Evolutionary conservation across 2,888 invertebrate genomes (phyloP).

Genomic region (Oasisia sp.): DNA sequence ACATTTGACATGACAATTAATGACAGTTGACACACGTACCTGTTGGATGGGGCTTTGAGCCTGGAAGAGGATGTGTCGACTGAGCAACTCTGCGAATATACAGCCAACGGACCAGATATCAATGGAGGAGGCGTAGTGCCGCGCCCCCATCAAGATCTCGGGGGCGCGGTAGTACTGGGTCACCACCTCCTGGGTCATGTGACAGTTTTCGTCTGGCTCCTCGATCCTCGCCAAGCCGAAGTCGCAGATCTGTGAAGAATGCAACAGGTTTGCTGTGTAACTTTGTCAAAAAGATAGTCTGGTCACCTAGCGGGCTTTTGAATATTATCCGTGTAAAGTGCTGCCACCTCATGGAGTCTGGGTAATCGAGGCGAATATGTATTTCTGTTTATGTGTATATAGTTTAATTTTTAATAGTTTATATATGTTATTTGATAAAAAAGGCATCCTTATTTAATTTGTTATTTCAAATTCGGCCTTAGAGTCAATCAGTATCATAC

Average conservation of each 20-base stretch:
- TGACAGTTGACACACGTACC: conserved; percentile 67
- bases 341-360: too few species aligned
- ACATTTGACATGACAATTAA: background rate
- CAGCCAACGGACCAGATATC: conserved; percentile 99
- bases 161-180: conserved; percentile 99
- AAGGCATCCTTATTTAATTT: too few species aligned
- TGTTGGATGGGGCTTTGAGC: conserved; percentile 98
- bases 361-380: too few species aligned
- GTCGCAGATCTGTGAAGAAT: conserved; percentile 86
- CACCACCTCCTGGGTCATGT: conserved; percentile 99
- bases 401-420: too few species aligned
- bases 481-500: too few species aligned
- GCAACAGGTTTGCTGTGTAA: background rate
- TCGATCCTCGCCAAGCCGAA: conserved; percentile 98
- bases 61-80: conserved; percentile 95
- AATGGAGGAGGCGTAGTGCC: conserved; percentile 94
- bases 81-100: conserved; percentile 97
- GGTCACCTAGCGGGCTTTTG: too few species aligned
- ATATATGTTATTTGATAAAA: too few species aligned
- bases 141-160: conserved; percentile 98
- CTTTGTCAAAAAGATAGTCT: too few species aligned
- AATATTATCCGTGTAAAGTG: too few species aligned
- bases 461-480: too few species aligned
- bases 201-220: conserved; percentile 87
- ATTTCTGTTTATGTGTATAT: too few species aligned